phyloP scores from a whole-genome alignment of 2,113 vertebrate genomes.

The Progne subis region DNA sequence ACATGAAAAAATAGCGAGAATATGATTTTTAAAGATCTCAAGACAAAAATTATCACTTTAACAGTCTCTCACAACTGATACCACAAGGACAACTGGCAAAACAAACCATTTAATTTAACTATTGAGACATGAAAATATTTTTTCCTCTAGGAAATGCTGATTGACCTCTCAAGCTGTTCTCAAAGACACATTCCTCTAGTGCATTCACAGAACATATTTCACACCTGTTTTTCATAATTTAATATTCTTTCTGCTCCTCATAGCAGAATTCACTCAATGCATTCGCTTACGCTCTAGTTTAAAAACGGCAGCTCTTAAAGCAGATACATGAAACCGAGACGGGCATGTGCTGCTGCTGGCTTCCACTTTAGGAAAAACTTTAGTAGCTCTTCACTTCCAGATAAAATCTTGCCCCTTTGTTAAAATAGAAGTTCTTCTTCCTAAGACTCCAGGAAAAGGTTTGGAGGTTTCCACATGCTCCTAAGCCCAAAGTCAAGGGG shows the following conservation, averaged over 20 bases:
- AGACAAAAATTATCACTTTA: neutral
- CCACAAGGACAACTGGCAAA: neutral
- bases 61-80: neutral
- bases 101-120: neutral
- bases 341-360: neutral
- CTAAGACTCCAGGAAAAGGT: neutral
- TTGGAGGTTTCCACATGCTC: neutral
- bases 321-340: neutral
- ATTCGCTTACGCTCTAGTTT: neutral
- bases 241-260: neutral
- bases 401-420: neutral
- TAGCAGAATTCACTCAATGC: neutral
- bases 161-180: constrained; percentile 44
- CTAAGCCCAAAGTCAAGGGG: neutral
- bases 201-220: constrained; percentile 41
- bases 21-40: neutral
- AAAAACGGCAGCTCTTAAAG: constrained; percentile 23
- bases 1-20: neutral
- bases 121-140: neutral
- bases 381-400: neutral
- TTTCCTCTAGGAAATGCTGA: neutral
- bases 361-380: neutral
- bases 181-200: constrained; percentile 18
- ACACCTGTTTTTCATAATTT: constrained; percentile 44
- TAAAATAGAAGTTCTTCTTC: neutral